These are phyloP conservation scores for Dolomedes plantarius DNA, from an alignment of 2,888 invertebrate genomes.

Conservation along the genomic window DNA sequence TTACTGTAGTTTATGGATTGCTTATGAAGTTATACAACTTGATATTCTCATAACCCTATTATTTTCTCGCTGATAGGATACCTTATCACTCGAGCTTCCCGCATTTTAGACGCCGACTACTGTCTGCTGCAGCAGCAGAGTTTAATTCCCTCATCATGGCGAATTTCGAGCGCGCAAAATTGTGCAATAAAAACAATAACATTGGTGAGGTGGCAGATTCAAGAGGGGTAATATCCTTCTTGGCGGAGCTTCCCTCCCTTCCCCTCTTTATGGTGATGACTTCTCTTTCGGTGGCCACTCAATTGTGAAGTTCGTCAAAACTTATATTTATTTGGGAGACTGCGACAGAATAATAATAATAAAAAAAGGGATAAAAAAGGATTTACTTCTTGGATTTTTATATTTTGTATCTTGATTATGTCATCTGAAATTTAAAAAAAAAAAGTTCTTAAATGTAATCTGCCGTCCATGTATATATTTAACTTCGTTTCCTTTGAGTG, in stretches of 20 bases:
- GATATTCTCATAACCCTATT: not conserved
- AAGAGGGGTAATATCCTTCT: constrained; percentile 10
- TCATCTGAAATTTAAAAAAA: no score
- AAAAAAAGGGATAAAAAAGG: no score
- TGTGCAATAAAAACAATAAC: constrained; percentile 26
- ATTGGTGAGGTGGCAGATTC: not conserved
- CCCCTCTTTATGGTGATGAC: constrained; percentile 18
- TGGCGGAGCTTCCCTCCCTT: not conserved
- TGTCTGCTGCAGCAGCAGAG: not conserved
- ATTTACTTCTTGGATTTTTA: no score
- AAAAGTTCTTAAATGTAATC: no score
- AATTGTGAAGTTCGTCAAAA: not conserved
- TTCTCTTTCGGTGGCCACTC: constrained; percentile 7
- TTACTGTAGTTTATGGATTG: not conserved
- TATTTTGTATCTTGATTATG: no score
- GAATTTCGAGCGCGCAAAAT: constrained; percentile 17
- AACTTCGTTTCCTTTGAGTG: no score
- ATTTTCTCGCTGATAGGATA: not conserved
- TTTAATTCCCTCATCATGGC: constrained; percentile 18
- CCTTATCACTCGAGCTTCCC: not conserved
- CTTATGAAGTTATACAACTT: not conserved
- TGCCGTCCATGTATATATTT: no score
- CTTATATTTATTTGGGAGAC: no score
- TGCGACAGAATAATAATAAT: no score
- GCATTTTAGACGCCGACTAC: not conserved